A percentile compares a stretch with the other conserved stretches of the same genome.
Conservation (phyloP, 2,797 vertebrate species). For the Micromesistius poutassou region DNA sequence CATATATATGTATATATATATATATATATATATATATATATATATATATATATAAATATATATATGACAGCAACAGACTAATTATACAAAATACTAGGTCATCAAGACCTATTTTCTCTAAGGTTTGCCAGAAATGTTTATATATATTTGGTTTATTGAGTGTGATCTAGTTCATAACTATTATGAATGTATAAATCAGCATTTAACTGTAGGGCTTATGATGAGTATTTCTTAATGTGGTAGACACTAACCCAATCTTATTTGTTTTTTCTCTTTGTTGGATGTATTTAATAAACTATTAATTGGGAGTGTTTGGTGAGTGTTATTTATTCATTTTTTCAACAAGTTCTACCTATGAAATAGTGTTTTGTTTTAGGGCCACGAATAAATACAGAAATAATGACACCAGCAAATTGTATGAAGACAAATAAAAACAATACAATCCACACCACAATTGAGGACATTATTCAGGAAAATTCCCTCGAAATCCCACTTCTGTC, state of each 20-base stretch:
- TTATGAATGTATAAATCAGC: conserved; percentile 28
- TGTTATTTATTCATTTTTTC: neutral
- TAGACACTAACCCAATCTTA: neutral
- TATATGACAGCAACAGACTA: neutral
- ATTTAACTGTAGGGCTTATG: conserved; percentile 6
- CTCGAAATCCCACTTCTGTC: neutral
- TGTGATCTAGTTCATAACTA: conserved; percentile 4
- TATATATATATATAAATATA: neutral
- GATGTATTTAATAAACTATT: conserved; percentile 7
- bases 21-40: neutral
- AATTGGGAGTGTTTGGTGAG: neutral
- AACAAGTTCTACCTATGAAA: neutral
- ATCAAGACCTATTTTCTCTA: conserved; percentile 10
- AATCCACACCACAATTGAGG: neutral
- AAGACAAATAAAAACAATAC: neutral
- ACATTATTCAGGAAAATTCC: neutral
- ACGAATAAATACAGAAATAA: neutral
- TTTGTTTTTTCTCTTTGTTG: neutral
- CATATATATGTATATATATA: neutral
- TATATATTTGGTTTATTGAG: neutral
- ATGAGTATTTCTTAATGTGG: neutral
- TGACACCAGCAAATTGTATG: neutral
- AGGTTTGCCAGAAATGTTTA: neutral
- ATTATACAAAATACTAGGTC: neutral
- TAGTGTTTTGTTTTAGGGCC: neutral